Evolutionary conservation across 2,888 invertebrate genomes (phyloP).

Genomic region (Mylabris sibirica): DNA sequence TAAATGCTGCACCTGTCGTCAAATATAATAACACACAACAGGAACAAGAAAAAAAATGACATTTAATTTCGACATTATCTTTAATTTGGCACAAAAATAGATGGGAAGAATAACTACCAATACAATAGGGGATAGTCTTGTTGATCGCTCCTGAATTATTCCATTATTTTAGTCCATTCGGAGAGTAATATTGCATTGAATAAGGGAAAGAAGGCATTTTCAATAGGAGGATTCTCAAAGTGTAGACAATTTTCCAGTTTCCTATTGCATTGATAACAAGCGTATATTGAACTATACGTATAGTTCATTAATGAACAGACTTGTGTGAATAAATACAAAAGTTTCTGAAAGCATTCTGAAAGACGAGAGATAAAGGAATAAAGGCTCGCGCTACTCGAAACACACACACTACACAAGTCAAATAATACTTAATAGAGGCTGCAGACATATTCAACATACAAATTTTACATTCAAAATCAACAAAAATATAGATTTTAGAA

Average conservation of each 20-base stretch:
- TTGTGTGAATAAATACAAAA: slow-evolving; percentile 58
- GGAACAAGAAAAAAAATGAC: not conserved
- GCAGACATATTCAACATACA: slow-evolving; percentile 52
- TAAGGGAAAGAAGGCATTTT: not conserved
- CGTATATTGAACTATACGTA: slow-evolving; percentile 36
- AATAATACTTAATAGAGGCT: slow-evolving; percentile 52
- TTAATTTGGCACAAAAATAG: slow-evolving; percentile 2
- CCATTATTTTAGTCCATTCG: not conserved
- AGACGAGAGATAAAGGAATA: slow-evolving; percentile 62
- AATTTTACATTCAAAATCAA: slow-evolving; percentile 52
- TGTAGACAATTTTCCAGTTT: slow-evolving; percentile 55
- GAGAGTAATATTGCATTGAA: not conserved
- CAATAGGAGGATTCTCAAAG: not conserved
- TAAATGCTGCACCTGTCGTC: slow-evolving; percentile 5
- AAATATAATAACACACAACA: not conserved
- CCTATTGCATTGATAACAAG: slow-evolving; percentile 55
- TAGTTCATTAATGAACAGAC: slow-evolving; percentile 62
- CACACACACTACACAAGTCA: slow-evolving; percentile 57
- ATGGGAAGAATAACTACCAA: not conserved
- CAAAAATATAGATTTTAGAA: slow-evolving; percentile 30
- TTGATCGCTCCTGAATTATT: not conserved
- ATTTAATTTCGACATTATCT: not conserved
- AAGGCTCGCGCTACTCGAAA: slow-evolving; percentile 55
- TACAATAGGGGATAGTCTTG: not conserved
- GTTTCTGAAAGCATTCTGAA: slow-evolving; percentile 59